Percentiles rank a stretch among this genome's conserved stretches.
phyloP scores from a whole-genome alignment of 2,888 invertebrate species.

The Isotomurus palustris region DNA sequence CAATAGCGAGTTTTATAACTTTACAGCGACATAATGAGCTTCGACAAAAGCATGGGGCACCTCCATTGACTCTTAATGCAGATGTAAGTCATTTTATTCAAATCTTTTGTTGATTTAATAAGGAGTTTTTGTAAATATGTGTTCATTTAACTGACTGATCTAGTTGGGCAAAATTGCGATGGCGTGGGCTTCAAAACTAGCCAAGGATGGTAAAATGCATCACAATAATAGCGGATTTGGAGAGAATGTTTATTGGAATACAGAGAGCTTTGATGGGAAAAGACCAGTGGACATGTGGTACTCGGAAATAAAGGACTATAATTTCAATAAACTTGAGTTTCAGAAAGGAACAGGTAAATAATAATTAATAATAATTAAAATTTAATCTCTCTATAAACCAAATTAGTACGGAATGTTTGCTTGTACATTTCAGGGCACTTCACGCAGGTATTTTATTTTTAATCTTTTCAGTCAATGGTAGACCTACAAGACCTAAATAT shows the following conservation, averaged over 20 bases:
- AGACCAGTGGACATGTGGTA: constrained; percentile 59
- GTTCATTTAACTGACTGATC: not conserved
- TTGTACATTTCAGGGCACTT: constrained; percentile 63
- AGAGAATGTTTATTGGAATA: constrained; percentile 43
- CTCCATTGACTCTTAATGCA: constrained; percentile 19
- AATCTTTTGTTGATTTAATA: constrained; percentile 1
- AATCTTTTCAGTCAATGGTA: not conserved
- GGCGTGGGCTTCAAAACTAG: constrained; percentile 39
- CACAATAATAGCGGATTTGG: constrained; percentile 36
- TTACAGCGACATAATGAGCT: constrained; percentile 28
- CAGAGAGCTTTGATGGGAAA: constrained; percentile 17
- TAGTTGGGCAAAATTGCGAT: constrained; percentile 40
- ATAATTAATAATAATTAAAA: not conserved
- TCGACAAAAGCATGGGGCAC: constrained; percentile 33
- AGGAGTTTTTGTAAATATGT: not conserved
- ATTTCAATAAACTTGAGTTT: constrained; percentile 34
- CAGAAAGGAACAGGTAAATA: constrained; percentile 39
- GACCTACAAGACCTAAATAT: not conserved
- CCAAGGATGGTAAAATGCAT: constrained; percentile 33
- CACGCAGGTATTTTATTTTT: constrained; percentile 63
- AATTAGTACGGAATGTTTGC: not conserved
- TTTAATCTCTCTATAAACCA: not conserved
- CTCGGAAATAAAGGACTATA: constrained; percentile 60
- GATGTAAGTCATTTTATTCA: constrained; percentile 16
- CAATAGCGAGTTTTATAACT: not conserved